These are phyloP conservation scores for Slavum lentiscoides DNA, from an alignment of 2,888 invertebrate species.

Conservation along the genomic window DNA sequence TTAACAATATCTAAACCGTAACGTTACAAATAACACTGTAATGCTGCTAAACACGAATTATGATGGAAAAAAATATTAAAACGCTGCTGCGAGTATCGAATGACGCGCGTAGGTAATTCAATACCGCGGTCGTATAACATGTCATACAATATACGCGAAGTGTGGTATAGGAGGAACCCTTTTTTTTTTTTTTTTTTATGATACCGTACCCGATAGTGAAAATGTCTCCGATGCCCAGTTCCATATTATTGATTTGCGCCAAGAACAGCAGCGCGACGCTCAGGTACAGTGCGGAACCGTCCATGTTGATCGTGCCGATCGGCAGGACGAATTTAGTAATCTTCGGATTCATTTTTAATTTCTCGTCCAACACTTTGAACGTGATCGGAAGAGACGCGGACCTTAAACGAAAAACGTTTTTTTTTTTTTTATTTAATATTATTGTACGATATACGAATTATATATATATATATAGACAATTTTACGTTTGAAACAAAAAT, in stretches of 20 bases:
- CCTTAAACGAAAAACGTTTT: conserved; percentile 61
- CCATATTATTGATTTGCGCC: conserved; percentile 83
- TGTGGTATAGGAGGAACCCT: too few relatives aligned
- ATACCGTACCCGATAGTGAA: conserved; percentile 79
- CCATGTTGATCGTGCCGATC: conserved; percentile 92
- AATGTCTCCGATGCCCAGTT: conserved; percentile 78
- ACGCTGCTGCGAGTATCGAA: neutral
- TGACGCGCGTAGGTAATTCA: neutral
- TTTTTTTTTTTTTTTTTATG: neutral
- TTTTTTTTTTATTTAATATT: too few relatives aligned
- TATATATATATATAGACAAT: too few relatives aligned
- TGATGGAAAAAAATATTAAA: neutral
- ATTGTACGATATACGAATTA: too few relatives aligned
- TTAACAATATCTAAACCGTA: neutral
- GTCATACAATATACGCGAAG: too few relatives aligned
- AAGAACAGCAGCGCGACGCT: conserved; percentile 85
- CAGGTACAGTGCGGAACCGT: conserved; percentile 86
- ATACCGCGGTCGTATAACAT: neutral
- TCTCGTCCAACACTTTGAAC: conserved; percentile 83
- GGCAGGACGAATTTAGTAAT: conserved; percentile 87
- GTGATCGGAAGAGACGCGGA: conserved; percentile 88
- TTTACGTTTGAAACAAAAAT: too few relatives aligned
- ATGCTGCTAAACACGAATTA: neutral
- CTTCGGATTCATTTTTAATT: conserved; percentile 76
- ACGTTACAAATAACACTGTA: neutral